Base-by-base conservation (phyloP, 2,113 vertebrate species). In the Tenebrosternarchus preto region DNA sequence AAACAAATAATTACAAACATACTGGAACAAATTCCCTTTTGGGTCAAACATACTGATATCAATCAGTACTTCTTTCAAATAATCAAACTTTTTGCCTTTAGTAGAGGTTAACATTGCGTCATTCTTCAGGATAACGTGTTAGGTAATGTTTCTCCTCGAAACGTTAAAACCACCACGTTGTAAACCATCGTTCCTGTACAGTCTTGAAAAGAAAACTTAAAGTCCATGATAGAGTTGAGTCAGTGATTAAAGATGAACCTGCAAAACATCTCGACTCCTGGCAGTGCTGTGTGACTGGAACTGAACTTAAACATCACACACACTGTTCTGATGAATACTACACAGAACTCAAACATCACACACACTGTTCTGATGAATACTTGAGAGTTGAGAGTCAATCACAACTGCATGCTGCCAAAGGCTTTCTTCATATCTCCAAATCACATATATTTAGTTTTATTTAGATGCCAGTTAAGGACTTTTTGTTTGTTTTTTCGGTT, bases 331-430 rank as follows among this genome's bases (percentile, higher is more conserved):
- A 50, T 71, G 36, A 61, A 46, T 17, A 71, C 57, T 46, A 83
- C 66, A 83, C 36, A 15, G 31, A 73, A 61, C 27, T 60, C 24
- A 77, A 22, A 55, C 22, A 73, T n/a, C 64, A n/a, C 36, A 46
- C 69, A 57, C 59, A 39, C 53, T 75, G 22, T 57, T 69, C 77
- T 33, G 24, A 50, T 71, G 36, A 61, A 46, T 17, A 71, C 57
- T 46, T 80, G 57, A 83, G 31, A 63, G 69, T 61, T 69, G n/a
- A 83, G 56, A 78, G 70, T 71, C 59, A 57, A 24, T 60, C 57
- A 68, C 57, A 60, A 22, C 43, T 20, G 27, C 77, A 76, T 80
- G 73, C 82, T 71, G 77, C 64, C 56, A 60, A 80, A 27, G 60
- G 53, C 71, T 71, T 80, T 74, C 27, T 66, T 76, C 20, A 60